Evolutionary conservation across 2,113 vertebrate genomes (phyloP).

Genomic region (Leptodactylus fuscus): DNA sequence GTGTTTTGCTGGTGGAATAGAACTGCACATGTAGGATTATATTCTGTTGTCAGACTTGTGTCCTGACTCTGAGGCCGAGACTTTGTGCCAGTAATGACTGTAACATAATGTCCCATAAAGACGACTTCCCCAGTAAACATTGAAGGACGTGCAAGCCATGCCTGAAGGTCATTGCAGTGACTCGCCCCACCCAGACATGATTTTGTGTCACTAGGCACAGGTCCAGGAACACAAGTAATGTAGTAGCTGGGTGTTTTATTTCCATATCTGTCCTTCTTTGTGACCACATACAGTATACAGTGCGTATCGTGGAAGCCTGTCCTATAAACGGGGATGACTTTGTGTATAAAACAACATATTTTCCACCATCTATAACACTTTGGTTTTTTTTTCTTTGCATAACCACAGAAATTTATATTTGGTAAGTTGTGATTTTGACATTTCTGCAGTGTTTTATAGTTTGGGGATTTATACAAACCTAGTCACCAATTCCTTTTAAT

Average conservation of each 20-base stretch:
- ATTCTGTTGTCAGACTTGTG: background rate
- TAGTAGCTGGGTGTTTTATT: background rate
- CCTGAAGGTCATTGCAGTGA: conserved; percentile 18
- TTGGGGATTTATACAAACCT: too few species aligned
- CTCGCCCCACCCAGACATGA: background rate
- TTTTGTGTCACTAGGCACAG: background rate
- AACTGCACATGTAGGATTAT: background rate
- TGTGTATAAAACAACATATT: too few species aligned
- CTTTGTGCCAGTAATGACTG: background rate
- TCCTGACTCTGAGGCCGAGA: background rate
- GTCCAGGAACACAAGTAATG: background rate
- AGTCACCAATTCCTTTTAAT: too few species aligned
- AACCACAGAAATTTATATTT: too few species aligned
- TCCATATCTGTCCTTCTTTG: background rate
- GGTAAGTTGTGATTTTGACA: too few species aligned
- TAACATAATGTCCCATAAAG: background rate
- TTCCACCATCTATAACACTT: too few species aligned
- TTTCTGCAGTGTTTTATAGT: too few species aligned
- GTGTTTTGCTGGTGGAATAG: background rate
- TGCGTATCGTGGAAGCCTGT: too few species aligned
- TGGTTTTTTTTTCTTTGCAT: too few species aligned
- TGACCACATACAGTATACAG: too few species aligned
- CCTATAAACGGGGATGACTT: background rate
- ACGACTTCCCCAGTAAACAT: conserved; percentile 20
- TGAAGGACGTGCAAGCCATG: background rate